Evolutionary conservation across 1,140 invertebrate genomes (phyloP), one percentile per base, ranked within the genome.

Genomic region (Pseudomyrmex concolor): DNA sequence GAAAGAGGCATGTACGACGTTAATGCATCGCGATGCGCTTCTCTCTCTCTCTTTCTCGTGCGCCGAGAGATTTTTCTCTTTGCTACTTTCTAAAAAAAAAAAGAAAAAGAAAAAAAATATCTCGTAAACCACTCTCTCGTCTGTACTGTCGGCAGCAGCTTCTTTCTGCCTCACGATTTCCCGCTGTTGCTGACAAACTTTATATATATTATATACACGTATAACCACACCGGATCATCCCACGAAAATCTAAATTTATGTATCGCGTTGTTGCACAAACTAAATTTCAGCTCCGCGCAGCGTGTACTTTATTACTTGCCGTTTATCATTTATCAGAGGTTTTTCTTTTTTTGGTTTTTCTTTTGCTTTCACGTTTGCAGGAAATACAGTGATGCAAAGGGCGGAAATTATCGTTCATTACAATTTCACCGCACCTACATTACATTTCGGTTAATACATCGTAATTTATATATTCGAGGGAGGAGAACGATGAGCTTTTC

Each of bases 101-200:
- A 25, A 25, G 25, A 3, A 25, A 68, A 67, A 85, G 34, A 50
- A 34, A 72, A 82, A 34, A 34, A 34, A 34, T 34, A 34, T 0
- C 34, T 0, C 34, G 34, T 34, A 34, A 34, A 34, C 34, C 34
- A 34, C 34, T 34, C 66, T 71, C 60, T 59, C 55, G 55, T 43
- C 48, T 25, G 34, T 34, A 63, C 50, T 22, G 54, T 54, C 67
- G 50, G 22, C 50, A 55, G 68, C 84, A 60, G 84, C 60, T 86
- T 22, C 73, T 73, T 76, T 76, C 66, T 57, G 45, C 48, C 22
- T 34, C 59, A 83, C 50, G 85, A 84, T 74, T 85, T 85, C 83
- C 73, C 55, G 85, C 83, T 89, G 87, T 54, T 78, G 25, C 78
- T 68, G 71, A 76, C 86, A 66, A n/a, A 34, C 10, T 57, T 70